Conservation (phyloP, 2,888 invertebrate species). For the Parascotia fuliginaria region DNA sequence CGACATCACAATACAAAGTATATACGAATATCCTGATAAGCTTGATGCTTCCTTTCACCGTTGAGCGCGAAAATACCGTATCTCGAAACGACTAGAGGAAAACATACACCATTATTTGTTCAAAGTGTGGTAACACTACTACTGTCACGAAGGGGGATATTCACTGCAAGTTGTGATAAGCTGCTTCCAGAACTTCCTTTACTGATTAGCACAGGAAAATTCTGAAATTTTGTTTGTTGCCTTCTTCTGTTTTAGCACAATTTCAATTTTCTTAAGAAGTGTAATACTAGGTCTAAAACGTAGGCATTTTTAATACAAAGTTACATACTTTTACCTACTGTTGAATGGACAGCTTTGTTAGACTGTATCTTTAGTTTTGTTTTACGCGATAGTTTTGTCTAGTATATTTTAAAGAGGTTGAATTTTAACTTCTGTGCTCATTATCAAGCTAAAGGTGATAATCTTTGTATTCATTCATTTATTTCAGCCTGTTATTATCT, state of each 20-base stretch:
- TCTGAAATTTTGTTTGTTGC: conserved; percentile 42
- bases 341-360: too few species aligned
- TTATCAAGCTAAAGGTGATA: too few species aligned
- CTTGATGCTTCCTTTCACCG: background rate
- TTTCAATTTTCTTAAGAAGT: conserved; percentile 17
- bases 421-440: too few species aligned
- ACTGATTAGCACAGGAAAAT: conserved; percentile 67
- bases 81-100: conserved; percentile 18
- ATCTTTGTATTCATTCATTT: too few species aligned
- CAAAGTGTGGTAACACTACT: conserved; percentile 42
- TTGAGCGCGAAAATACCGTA: conserved; percentile 12
- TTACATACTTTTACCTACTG: too few species aligned
- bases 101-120: conserved; percentile 18
- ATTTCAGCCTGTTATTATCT: too few species aligned
- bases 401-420: too few species aligned
- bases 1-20: conserved; percentile 1
- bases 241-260: background rate
- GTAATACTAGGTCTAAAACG: conserved; percentile 1
- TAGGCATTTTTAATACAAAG: too few species aligned
- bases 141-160: conserved; percentile 61
- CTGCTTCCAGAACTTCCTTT: conserved; percentile 59
- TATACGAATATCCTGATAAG: conserved; percentile 6
- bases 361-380: too few species aligned
- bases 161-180: conserved; percentile 66
- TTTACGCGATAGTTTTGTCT: too few species aligned